Conservation (phyloP, 2,888 invertebrate genomes). For the Scaptomyza flava region DNA sequence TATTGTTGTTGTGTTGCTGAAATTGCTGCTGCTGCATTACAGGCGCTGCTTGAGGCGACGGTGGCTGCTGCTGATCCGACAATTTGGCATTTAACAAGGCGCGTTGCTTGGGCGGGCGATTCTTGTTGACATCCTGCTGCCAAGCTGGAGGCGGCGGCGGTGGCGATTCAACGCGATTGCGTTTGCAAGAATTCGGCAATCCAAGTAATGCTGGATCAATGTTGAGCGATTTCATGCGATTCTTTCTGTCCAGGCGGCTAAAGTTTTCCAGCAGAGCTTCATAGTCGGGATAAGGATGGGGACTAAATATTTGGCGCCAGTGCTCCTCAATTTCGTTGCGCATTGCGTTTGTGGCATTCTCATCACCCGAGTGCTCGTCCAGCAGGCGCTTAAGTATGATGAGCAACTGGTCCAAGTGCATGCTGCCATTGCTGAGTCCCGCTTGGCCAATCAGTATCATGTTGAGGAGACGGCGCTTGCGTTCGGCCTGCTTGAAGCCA, state of each 20-base stretch:
- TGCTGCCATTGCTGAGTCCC: conserved; percentile 85
- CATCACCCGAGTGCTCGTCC: conserved; percentile 64
- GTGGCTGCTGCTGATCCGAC: conserved; percentile 30
- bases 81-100: conserved; percentile 15
- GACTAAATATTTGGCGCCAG: conserved; percentile 86
- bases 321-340: conserved; percentile 86
- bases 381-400: conserved; percentile 75
- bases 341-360: conserved; percentile 83
- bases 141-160: conserved; percentile 35
- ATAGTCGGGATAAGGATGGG: conserved; percentile 82
- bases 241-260: conserved; percentile 64
- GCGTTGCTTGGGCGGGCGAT: conserved; percentile 21
- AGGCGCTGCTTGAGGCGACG: conserved; percentile 34
- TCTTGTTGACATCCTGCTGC: conserved; percentile 23
- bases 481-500: conserved; percentile 84
- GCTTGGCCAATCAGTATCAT: conserved; percentile 87
- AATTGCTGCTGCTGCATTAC: conserved; percentile 14
- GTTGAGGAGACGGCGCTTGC: conserved; percentile 85
- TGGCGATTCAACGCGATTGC: conserved; percentile 2
- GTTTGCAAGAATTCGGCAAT: conserved; percentile 9
- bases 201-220: conserved; percentile 78
- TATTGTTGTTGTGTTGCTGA: conserved; percentile 17
- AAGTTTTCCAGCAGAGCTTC: conserved; percentile 74
- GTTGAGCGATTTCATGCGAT: conserved; percentile 70
- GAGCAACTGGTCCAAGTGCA: conserved; percentile 85